Conservation (phyloP, 92 coral and sea anemone species). For the Galaxea fascicularis region DNA sequence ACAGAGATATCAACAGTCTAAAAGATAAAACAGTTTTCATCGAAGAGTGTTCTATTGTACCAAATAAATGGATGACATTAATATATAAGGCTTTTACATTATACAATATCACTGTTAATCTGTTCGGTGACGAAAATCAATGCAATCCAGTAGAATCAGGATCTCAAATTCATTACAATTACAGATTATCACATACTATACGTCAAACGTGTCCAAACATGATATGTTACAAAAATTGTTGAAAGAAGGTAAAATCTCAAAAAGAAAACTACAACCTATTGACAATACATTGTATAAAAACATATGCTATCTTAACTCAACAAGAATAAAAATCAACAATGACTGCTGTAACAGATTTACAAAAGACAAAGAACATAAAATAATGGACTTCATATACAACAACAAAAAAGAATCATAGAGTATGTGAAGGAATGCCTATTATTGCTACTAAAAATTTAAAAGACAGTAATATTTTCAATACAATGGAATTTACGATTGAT, state of each 20-base stretch:
- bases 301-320: constrained; percentile 26
- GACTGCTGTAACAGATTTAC: constrained; percentile 28
- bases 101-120: too few species aligned
- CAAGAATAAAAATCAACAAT: too few species aligned
- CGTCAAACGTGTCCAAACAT: constrained; percentile 49
- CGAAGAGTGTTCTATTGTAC: too few species aligned
- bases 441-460: constrained; percentile 38
- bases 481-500: constrained; percentile 31
- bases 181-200: constrained; percentile 20
- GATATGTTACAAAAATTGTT: constrained; percentile 26
- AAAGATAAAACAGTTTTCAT: constrained; percentile 22
- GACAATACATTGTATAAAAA: not conserved
- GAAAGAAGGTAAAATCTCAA: constrained; percentile 30
- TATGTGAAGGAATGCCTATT: constrained; percentile 22
- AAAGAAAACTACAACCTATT: constrained; percentile 5
- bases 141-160: too few species aligned
- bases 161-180: constrained; percentile 46
- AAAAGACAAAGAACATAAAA: constrained; percentile 19
- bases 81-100: too few species aligned
- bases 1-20: not conserved
- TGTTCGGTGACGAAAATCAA: too few species aligned
- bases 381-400: constrained; percentile 21
- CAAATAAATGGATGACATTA: constrained; percentile 46
- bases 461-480: not conserved
- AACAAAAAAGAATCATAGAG: constrained; percentile 9